Base-by-base conservation (phyloP, 1,140 invertebrate species). In the Euglossa dilemma region DNA sequence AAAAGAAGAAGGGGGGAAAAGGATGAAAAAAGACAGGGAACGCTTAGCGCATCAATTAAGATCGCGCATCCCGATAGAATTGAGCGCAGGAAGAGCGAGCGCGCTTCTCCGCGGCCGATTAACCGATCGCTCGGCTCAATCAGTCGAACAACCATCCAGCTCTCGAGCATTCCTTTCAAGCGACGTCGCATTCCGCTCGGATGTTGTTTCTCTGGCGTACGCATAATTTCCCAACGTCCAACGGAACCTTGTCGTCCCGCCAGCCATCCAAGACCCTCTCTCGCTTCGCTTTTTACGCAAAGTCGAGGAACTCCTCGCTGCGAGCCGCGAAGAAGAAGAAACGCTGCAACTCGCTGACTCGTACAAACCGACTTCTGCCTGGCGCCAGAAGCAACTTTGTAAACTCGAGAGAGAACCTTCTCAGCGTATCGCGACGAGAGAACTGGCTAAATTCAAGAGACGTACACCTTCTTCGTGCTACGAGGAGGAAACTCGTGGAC, bases 21-120 rank as follows among this genome's bases (percentile, higher is more conserved):
- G 25, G 28, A 28, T 16, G 9, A 54, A 71, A 71, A 50, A 14
- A 23, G 7, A 5, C 23, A 14, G 28, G 20, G 7, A 23, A 72
- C 52, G 25, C 20, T 72, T 28, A 59, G 50, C 54, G 71, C 56
- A 74, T 74, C 71, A 74, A 74, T 74, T 74, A 74, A 74, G 71
- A 74, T 74, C 71, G 71, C 71, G 61, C 23, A 25, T 28, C 25
- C 23, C 14, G 36, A 67, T 67, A 67, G 28, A 67, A 67, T 74
- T 74, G 56, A 67, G 23, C 50, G 28, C 23, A 25, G 28, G 28
- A 76, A 61, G 47, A 64, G 70, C 50, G 47, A 56, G 54, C 20
- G 47, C 52, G 28, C 20, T 61, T 7, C 52, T 56, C 59, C 63
- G 16, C 25, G 12, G 54, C 56, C 69, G 59, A 73, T 80, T 61